These are phyloP conservation scores for Oophaga pumilio DNA, from an alignment of 2,113 vertebrate species.

Conservation along the genomic window DNA sequence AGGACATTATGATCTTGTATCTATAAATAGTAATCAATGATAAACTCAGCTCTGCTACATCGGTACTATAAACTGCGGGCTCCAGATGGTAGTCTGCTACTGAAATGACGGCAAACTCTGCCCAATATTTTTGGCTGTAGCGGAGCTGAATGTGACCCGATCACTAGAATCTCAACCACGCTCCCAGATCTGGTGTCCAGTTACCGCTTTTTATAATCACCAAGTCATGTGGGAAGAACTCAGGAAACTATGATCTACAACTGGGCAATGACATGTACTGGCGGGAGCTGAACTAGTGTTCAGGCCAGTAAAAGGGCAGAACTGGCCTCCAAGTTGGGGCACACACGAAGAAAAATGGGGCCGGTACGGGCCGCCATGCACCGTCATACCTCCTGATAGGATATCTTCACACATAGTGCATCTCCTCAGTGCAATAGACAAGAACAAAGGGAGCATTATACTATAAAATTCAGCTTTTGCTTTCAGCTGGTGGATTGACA, in stretches of 20 bases:
- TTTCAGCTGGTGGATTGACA: too few species aligned
- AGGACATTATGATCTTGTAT: background rate
- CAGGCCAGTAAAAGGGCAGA: background rate
- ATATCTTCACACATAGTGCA: too few species aligned
- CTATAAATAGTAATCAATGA: background rate
- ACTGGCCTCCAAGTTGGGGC: background rate
- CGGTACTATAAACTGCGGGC: background rate
- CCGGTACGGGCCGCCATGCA: background rate
- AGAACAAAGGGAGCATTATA: too few species aligned
- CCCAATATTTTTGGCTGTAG: background rate
- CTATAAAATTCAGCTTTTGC: too few species aligned
- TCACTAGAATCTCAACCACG: background rate
- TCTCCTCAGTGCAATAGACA: too few species aligned
- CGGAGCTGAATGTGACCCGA: background rate
- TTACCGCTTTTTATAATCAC: constrained; percentile 23
- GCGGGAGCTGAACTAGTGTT: background rate
- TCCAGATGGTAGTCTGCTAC: background rate
- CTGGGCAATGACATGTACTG: background rate
- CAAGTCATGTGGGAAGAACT: constrained; percentile 12
- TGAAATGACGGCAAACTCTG: background rate
- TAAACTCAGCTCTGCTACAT: background rate
- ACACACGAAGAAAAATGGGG: background rate
- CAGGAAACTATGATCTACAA: constrained; percentile 6
- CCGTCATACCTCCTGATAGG: background rate
- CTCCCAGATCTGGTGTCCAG: background rate